Evolutionary conservation across 2,888 invertebrate genomes (phyloP).

Genomic region (Drepana falcataria): DNA sequence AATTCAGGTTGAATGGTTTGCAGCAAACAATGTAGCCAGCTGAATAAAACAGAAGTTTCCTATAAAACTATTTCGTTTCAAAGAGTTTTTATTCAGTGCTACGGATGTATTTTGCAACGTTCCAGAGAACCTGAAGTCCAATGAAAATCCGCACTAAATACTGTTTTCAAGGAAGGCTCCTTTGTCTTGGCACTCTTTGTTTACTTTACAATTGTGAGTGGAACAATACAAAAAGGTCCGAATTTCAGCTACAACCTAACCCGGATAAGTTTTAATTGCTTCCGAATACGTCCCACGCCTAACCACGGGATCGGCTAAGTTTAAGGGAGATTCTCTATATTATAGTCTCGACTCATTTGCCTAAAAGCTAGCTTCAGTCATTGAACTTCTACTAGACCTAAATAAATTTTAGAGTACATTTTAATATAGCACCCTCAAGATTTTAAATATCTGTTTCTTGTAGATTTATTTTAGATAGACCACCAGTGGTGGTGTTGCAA

Average conservation of each 20-base stretch:
- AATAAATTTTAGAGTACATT: too few species aligned
- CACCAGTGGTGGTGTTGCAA: too few species aligned
- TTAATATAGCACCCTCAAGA: too few species aligned
- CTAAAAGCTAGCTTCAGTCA: neutral
- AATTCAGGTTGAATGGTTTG: neutral
- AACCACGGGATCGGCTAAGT: constrained; percentile 1
- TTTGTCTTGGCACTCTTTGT: constrained; percentile 65
- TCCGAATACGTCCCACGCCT: constrained; percentile 50
- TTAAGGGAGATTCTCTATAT: neutral
- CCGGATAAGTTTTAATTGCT: constrained; percentile 68
- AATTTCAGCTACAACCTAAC: constrained; percentile 61
- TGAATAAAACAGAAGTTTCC: constrained; percentile 37
- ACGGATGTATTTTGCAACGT: constrained; percentile 44
- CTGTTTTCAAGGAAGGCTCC: constrained; percentile 56
- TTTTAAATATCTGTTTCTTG: too few species aligned
- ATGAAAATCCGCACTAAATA: constrained; percentile 61
- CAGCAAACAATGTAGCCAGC: constrained; percentile 16
- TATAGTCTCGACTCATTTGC: neutral
- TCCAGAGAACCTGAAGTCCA: constrained; percentile 37
- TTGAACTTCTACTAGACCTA: too few species aligned
- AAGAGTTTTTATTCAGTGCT: constrained; percentile 48
- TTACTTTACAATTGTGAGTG: constrained; percentile 55
- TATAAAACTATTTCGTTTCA: constrained; percentile 33
- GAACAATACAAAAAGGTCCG: constrained; percentile 65
- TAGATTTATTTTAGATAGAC: too few species aligned